phyloP scores from a whole-genome alignment of 1,140 invertebrate genomes.

The Teleopsis dalmanni region DNA sequence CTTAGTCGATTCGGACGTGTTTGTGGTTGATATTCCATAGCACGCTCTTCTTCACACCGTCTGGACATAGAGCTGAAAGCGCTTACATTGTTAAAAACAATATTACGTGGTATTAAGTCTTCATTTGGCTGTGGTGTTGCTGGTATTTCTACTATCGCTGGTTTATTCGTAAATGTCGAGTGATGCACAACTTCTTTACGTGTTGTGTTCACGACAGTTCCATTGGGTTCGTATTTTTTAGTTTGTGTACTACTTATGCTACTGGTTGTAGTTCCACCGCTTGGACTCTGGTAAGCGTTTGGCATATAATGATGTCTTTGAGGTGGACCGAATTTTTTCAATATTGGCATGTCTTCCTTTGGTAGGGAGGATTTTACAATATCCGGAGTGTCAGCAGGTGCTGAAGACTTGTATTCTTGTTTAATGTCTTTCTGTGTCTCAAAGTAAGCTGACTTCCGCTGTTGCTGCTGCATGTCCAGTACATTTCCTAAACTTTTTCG shows the following conservation, averaged over 20 bases:
- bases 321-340: conserved; percentile 40
- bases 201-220: neutral
- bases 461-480: conserved; percentile 16
- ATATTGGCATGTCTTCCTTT: conserved; percentile 31
- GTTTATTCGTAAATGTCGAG: conserved; percentile 15
- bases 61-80: conserved; percentile 31
- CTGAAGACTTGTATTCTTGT: conserved; percentile 33
- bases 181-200: conserved; percentile 15
- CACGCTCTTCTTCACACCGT: conserved; percentile 10
- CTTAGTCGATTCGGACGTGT: conserved; percentile 48
- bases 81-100: conserved; percentile 39
- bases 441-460: conserved; percentile 9
- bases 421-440: conserved; percentile 8
- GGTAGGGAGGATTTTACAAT: conserved; percentile 41
- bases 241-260: neutral
- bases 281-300: conserved; percentile 38
- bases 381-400: conserved; percentile 35
- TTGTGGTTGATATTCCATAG: neutral
- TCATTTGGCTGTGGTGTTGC: conserved; percentile 30
- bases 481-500: conserved; percentile 31
- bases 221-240: conserved; percentile 4
- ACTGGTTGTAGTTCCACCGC: conserved; percentile 13
- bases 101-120: conserved; percentile 39
- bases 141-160: conserved; percentile 33
- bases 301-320: conserved; percentile 39